These are phyloP conservation scores for Fragum sueziense DNA, from an alignment of 2,888 invertebrate genomes.

Conservation along the genomic window DNA sequence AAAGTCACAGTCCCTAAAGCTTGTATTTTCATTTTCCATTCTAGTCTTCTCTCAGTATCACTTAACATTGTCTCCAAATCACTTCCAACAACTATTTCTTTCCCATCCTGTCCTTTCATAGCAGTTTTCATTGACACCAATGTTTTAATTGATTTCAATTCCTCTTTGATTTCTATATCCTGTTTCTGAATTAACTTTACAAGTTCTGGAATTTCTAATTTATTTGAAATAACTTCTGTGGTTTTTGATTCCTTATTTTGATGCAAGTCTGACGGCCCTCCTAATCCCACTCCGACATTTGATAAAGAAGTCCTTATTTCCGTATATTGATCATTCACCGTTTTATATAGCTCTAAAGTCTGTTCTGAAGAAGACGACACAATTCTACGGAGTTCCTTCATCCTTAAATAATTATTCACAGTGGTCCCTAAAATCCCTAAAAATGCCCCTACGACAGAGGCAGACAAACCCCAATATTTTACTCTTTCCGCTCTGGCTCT, in stretches of 20 bases:
- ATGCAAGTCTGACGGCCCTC: neutral
- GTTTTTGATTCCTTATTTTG: neutral
- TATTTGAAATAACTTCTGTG: neutral
- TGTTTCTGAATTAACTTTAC: constrained; percentile 66
- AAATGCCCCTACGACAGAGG: constrained; percentile 87
- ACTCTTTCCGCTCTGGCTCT: constrained; percentile 91
- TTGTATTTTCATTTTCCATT: constrained; percentile 79
- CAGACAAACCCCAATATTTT: constrained; percentile 92
- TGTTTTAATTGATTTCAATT: constrained; percentile 75
- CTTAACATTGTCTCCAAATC: constrained; percentile 77
- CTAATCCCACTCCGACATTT: neutral
- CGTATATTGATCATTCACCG: constrained; percentile 63
- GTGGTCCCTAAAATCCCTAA: constrained; percentile 87
- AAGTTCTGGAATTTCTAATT: constrained; percentile 60
- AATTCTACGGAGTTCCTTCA: constrained; percentile 86
- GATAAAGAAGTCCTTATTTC: constrained; percentile 30
- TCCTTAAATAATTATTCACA: constrained; percentile 87
- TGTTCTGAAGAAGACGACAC: constrained; percentile 82
- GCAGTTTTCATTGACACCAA: constrained; percentile 59
- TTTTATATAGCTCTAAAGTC: constrained; percentile 57
- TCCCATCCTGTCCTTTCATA: constrained; percentile 34
- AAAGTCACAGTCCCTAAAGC: constrained; percentile 77
- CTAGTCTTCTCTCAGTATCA: constrained; percentile 77
- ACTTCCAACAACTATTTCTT: constrained; percentile 78
- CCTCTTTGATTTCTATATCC: constrained; percentile 67